Evolutionary conservation across 1,140 invertebrate genomes (phyloP).

Genomic region (Drosophila insularis): DNA sequence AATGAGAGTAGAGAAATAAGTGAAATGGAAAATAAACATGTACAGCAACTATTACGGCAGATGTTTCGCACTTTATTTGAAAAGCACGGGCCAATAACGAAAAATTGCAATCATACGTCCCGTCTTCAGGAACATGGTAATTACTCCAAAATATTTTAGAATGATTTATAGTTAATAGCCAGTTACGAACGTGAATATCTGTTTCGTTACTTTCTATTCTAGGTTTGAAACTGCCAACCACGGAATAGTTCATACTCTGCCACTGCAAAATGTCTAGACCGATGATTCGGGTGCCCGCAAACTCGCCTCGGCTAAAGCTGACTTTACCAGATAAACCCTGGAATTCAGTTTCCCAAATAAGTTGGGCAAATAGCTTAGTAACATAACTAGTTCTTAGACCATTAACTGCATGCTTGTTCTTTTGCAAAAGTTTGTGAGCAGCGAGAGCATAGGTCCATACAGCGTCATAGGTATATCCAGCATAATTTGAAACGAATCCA

Average conservation of each 20-base stretch:
- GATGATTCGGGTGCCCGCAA: constrained; percentile 87
- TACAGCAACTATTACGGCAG: constrained; percentile 66
- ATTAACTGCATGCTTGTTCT: constrained; percentile 58
- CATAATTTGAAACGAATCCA: constrained; percentile 83
- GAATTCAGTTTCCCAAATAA: constrained; percentile 87
- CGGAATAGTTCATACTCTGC: constrained; percentile 83
- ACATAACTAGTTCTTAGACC: constrained; percentile 78
- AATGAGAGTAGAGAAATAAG: constrained; percentile 89
- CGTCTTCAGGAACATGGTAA: constrained; percentile 86
- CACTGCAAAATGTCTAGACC: constrained; percentile 89
- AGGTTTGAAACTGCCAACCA: constrained; percentile 87
- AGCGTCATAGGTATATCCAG: constrained; percentile 91
- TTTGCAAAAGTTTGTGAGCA: constrained; percentile 50
- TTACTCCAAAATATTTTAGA: constrained; percentile 87
- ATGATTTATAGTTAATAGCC: constrained; percentile 84
- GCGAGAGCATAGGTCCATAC: constrained; percentile 92
- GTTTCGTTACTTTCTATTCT: constrained; percentile 67
- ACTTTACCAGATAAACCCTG: constrained; percentile 90
- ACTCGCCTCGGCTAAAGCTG: constrained; percentile 84
- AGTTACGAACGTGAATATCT: constrained; percentile 72
- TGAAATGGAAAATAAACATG: constrained; percentile 83
- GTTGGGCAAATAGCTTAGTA: constrained; percentile 83
- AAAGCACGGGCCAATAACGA: constrained; percentile 86
- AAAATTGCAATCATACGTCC: constrained; percentile 87
- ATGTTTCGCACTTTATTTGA: constrained; percentile 87